These are phyloP conservation scores for Clytia hemisphaerica DNA, from an alignment of 30 jellyfish, hydroid and myxozoan species.

Conservation along the genomic window DNA sequence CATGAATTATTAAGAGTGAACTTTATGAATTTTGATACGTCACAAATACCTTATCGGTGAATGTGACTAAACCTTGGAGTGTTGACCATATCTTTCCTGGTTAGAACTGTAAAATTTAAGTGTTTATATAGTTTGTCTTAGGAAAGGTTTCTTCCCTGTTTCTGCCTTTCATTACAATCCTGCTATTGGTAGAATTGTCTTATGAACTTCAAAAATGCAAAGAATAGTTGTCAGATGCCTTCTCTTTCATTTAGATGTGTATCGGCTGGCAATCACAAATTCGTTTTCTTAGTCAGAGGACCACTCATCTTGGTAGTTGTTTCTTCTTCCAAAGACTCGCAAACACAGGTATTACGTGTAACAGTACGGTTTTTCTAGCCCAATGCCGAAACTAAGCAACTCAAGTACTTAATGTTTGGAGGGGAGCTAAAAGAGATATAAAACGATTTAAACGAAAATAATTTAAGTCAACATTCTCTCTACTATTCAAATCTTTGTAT, in stretches of 20 bases:
- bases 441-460: too few relatives aligned
- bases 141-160: neutral
- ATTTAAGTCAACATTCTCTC: too few relatives aligned
- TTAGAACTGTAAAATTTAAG: neutral
- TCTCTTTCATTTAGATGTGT: conserved; percentile 34
- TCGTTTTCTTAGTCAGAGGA: conserved; percentile 73
- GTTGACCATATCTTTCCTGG: too few relatives aligned
- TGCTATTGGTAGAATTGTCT: neutral
- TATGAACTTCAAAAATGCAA: neutral
- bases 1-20: too few relatives aligned
- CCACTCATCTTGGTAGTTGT: conserved; percentile 81
- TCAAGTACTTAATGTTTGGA: neutral
- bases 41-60: too few relatives aligned
- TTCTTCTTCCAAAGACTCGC: conserved; percentile 55
- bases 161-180: neutral
- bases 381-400: neutral
- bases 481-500: too few relatives aligned
- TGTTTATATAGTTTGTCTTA: neutral
- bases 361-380: too few relatives aligned
- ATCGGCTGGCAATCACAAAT: conserved; percentile 73
- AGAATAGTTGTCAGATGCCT: neutral
- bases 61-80: too few relatives aligned
- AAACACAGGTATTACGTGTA: conserved; percentile 42
- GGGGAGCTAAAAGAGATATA: too few relatives aligned
- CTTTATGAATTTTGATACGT: too few relatives aligned